Conservation (phyloP, 2,113 vertebrate species). For the Misgurnus mizolepis region DNA sequence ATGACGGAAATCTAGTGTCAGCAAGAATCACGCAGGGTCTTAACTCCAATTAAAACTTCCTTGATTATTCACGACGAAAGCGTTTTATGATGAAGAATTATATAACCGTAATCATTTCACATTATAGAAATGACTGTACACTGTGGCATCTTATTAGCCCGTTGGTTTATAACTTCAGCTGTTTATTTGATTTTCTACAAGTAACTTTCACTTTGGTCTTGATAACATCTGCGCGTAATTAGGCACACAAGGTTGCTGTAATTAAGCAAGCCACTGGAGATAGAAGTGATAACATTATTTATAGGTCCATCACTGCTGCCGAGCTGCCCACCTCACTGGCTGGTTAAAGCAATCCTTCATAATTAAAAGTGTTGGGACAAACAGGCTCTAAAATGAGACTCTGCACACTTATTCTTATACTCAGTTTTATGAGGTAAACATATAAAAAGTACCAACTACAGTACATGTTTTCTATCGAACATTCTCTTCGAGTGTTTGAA, state of each 20-base stretch:
- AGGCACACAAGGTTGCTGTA: constrained; percentile 59
- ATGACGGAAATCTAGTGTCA: constrained; percentile 51
- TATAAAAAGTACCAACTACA: neutral
- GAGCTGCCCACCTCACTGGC: constrained; percentile 45
- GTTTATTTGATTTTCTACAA: constrained; percentile 39
- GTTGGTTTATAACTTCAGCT: constrained; percentile 6
- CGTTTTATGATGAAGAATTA: constrained; percentile 10
- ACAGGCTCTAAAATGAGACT: neutral
- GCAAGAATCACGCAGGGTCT: constrained; percentile 48
- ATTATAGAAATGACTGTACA: neutral
- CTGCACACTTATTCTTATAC: neutral
- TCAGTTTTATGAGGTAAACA: neutral
- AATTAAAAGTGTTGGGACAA: constrained; percentile 20
- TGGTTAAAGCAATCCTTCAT: constrained; percentile 43
- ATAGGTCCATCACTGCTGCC: constrained; percentile 53
- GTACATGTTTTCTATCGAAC: no score
- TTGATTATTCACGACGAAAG: constrained; percentile 28
- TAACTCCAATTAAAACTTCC: constrained; percentile 45
- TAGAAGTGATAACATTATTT: constrained; percentile 60
- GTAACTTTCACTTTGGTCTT: constrained; percentile 51
- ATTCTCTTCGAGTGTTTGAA: no score
- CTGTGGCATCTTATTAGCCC: neutral
- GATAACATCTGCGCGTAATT: constrained; percentile 59
- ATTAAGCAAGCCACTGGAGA: constrained; percentile 60
- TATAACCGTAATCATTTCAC: neutral